These are phyloP conservation scores for Leucosticte australis DNA, from an alignment of 2,113 vertebrate species.

Conservation along the genomic window DNA sequence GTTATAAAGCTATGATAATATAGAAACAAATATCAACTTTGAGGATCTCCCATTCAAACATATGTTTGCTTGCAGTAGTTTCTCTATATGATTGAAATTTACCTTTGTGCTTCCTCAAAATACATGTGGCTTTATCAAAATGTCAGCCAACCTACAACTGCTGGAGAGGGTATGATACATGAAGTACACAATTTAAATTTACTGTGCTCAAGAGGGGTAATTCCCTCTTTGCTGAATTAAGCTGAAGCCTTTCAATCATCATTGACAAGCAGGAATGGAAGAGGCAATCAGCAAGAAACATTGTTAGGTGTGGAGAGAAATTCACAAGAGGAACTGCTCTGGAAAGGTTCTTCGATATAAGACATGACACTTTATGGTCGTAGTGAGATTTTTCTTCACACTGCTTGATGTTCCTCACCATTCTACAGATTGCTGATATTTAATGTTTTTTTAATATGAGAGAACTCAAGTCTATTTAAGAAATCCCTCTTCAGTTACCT, in stretches of 20 bases:
- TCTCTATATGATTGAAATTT: neutral
- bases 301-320: neutral
- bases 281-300: neutral
- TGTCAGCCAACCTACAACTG: neutral
- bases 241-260: neutral
- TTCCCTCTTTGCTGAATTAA: conserved; percentile 6
- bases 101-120: neutral
- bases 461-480: neutral
- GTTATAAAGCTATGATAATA: neutral
- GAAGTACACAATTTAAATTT: neutral
- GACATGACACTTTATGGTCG: neutral
- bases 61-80: neutral
- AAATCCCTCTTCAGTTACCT: neutral
- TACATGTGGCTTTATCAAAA: neutral
- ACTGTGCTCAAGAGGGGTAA: neutral
- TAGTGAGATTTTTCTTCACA: neutral
- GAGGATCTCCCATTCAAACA: neutral
- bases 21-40: neutral
- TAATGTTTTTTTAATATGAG: neutral
- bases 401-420: neutral
- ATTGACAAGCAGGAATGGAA: neutral
- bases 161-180: neutral
- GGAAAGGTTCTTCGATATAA: neutral
- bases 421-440: neutral
- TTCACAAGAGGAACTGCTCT: neutral